A percentile compares a stretch with the other conserved stretches of the same genome.
phyloP scores from a whole-genome alignment of 2,888 invertebrate species.

The Lottia gigantea region DNA sequence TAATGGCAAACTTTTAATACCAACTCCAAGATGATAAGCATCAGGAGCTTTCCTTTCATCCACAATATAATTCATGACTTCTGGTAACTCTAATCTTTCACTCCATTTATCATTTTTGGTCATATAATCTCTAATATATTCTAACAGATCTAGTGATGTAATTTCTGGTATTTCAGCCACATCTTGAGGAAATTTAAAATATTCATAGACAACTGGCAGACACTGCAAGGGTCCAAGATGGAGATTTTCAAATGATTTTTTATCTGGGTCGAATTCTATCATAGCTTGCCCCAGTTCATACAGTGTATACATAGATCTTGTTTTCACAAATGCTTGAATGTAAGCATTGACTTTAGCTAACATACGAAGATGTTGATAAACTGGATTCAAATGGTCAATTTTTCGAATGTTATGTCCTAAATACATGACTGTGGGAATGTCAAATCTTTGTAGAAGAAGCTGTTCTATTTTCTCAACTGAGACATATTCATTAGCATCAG shows the following conservation, averaged over 20 bases:
- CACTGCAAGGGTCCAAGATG: conserved; percentile 61
- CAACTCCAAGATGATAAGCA: conserved; percentile 58
- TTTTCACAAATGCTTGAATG: conserved; percentile 58
- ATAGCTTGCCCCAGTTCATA: conserved; percentile 54
- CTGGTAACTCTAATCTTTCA: conserved; percentile 44
- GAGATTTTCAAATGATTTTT: conserved; percentile 48
- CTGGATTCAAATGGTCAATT: conserved; percentile 40
- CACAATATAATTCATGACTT: conserved; percentile 56
- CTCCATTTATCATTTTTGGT: conserved; percentile 55
- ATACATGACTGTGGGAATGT: conserved; percentile 24
- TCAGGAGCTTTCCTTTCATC: conserved; percentile 41
- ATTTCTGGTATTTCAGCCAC: conserved; percentile 55
- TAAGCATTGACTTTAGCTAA: conserved; percentile 53
- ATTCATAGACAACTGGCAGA: conserved; percentile 54
- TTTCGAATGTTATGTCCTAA: conserved; percentile 30
- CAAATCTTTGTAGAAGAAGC: conserved; percentile 47
- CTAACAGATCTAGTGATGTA: conserved; percentile 51
- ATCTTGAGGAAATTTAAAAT: conserved; percentile 60
- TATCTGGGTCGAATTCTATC: conserved; percentile 45
- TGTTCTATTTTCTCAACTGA: conserved; percentile 51
- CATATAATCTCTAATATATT: conserved; percentile 46
- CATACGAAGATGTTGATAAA: conserved; percentile 50
- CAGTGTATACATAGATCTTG: conserved; percentile 56
- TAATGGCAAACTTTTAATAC: conserved; percentile 58
- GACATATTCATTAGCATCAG: conserved; percentile 57